These are phyloP conservation scores for Philhelius pedissequus DNA, from an alignment of 2,888 invertebrate genomes.

Conservation along the genomic window DNA sequence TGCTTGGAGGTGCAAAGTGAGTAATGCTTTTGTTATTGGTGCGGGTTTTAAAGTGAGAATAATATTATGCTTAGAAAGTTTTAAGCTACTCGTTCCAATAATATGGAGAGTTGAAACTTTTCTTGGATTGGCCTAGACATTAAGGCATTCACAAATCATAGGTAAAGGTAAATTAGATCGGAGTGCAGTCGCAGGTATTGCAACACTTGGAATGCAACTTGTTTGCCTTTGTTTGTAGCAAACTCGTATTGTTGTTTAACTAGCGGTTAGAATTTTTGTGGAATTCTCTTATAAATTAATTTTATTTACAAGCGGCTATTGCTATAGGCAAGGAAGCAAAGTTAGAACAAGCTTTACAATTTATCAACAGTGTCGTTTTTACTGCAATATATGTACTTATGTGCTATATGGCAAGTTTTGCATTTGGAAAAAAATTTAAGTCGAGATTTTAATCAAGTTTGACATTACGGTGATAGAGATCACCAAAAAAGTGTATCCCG, in stretches of 20 bases:
- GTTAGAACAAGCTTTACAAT: too few relatives aligned
- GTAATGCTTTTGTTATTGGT: slow-evolving; percentile 21
- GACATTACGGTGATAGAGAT: too few relatives aligned
- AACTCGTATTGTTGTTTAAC: neutral
- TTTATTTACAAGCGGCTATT: neutral
- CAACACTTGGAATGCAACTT: neutral
- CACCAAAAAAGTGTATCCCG: too few relatives aligned
- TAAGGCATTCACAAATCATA: neutral
- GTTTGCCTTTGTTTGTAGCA: neutral
- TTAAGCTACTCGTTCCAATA: neutral
- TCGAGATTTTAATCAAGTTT: too few relatives aligned
- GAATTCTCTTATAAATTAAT: neutral
- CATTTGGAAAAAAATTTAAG: too few relatives aligned
- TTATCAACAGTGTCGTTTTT: too few relatives aligned
- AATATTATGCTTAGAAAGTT: slow-evolving; percentile 16
- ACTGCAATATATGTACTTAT: too few relatives aligned
- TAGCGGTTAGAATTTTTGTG: neutral
- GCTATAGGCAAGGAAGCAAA: neutral
- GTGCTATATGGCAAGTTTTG: too few relatives aligned
- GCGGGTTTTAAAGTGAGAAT: neutral
- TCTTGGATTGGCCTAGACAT: neutral
- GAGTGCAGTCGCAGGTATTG: neutral
- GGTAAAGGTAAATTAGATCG: neutral
- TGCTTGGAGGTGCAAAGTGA: slow-evolving; percentile 24
- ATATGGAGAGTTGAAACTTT: neutral